Base-by-base conservation (phyloP, 2,113 vertebrate species). In the Zingel zingel region DNA sequence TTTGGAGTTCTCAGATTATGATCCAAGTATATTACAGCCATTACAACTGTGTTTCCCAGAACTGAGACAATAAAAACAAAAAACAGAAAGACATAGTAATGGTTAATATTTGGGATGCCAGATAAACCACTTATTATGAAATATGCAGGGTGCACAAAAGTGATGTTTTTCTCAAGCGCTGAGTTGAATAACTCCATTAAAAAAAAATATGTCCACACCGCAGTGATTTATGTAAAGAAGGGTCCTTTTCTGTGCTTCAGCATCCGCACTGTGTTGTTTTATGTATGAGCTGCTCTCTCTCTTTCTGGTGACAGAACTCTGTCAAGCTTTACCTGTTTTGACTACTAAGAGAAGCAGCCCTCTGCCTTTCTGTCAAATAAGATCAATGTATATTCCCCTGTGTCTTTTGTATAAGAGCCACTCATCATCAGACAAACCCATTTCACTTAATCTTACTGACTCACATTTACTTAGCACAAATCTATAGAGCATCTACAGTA, bases 111-210 rank as follows among this genome's bases (percentile, higher is more conserved):
- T 4, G 81, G 85, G 1, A 94, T 77, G 4, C 91, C 92, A 14
- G 14, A 71, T 19, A 83, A 95, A 71, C 95, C 94, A 15, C 18
- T 86, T 48, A 96, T 93, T 51, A 91, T 91, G 61, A 95, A 96
- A 73, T 88, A 83, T 2, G 77, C 53, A 63, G 94, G 95, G 53
- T 15, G 90, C 54, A 93, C 61, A 87, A 94, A 86, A 6, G 93
- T 91, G 6, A 76, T 75, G 50, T 94, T 95, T 68, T 36, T 79
- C 2, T 85, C 89, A 0, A 78, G 67, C 74, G 79, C 88, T 6
- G 87, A 75, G 72, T 85, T 87, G 39, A 90, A 88, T 3, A 78
- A 27, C 1, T 89, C 69, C 88, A 92, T 91, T 66, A 33, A 33
- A 23, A 63, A 51, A 62, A 16, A 15, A 4, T 11, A 39, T 2